phyloP scores from a whole-genome alignment of 2,113 vertebrate genomes.

The Myotis davidii region DNA sequence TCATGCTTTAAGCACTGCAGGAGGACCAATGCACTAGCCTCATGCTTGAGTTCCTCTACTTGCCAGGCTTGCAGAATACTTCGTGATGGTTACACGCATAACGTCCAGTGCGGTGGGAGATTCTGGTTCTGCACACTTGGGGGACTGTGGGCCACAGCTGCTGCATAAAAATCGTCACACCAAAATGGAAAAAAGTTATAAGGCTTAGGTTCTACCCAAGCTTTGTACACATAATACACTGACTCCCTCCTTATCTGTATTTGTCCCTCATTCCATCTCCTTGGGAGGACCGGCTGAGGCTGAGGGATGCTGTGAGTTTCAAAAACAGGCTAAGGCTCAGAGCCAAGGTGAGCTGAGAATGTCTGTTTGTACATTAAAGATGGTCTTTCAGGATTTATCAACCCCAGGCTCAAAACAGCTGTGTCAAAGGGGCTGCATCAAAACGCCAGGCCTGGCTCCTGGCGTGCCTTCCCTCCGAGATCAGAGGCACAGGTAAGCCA shows the following conservation, averaged over 20 bases:
- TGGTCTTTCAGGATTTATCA: background rate
- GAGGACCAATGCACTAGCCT: background rate
- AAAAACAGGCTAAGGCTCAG: background rate
- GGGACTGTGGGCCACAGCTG: background rate
- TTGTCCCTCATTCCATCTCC: background rate
- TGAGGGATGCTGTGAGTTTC: background rate
- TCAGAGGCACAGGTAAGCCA: too few relatives aligned
- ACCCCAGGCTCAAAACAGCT: background rate
- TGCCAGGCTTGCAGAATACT: background rate
- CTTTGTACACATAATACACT: too few relatives aligned
- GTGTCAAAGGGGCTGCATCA: background rate
- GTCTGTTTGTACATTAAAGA: background rate
- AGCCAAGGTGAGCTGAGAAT: background rate
- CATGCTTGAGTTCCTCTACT: background rate
- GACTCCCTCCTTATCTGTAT: background rate
- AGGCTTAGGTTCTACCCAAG: background rate
- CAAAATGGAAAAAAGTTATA: background rate
- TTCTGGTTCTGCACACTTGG: background rate
- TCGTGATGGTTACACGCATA: background rate
- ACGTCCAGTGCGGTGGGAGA: background rate
- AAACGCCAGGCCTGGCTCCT: accelerated
- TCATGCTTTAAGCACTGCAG: background rate
- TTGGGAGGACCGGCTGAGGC: background rate
- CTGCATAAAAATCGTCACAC: background rate
- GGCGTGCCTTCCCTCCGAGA: background rate